Evolutionary conservation across 2,888 invertebrate species (phyloP), one percentile per base, ranked within the genome.

Genomic region (Amitus sp.): DNA sequence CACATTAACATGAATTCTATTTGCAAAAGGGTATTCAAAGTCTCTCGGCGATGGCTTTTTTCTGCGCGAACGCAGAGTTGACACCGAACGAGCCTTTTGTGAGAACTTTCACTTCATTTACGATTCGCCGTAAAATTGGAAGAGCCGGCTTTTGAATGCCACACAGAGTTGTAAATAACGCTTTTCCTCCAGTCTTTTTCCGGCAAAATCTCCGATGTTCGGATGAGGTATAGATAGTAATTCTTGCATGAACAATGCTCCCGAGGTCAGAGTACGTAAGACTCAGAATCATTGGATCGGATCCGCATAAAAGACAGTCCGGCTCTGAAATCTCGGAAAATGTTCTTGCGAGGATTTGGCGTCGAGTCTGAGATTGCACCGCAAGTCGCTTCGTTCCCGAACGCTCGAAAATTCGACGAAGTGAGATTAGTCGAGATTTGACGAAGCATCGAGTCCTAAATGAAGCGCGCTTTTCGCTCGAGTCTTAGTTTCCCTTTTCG

Each of bases 241-340:
- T 55, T 52, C 39, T 47, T 51, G 55, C 48, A 52, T 52, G 57
- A 59, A 33, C 46, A 49, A 52, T 30, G 48, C 20, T 43, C 28
- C 9, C 19, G 42, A 43, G 51, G 37, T 55, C 53, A 43, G 52
- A 39, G 37, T 10, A 47, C 28, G 10, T 47, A 47, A 54, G 40
- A 47, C 27, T 49, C 47, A 47, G 53, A 55, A 63, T 48, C 54
- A 49, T 48, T 46, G 58, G 63, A 34, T 33, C 33, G 56, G 53
- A 65, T 56, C 30, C 34, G 56, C 46, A 50, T 45, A 45, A 42
- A 51, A 55, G 54, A 57, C 54, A 54, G 52, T 60, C 57, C 12
- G 4, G 12, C 23, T 23, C 39, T 57, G 47, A 51, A 60, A 49
- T 49, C 67, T 74, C 73, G 66, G 75, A 73, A 77, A 76, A 76